Evolutionary conservation across 2,888 invertebrate genomes (phyloP).

Genomic region (Apodemia duryi): DNA sequence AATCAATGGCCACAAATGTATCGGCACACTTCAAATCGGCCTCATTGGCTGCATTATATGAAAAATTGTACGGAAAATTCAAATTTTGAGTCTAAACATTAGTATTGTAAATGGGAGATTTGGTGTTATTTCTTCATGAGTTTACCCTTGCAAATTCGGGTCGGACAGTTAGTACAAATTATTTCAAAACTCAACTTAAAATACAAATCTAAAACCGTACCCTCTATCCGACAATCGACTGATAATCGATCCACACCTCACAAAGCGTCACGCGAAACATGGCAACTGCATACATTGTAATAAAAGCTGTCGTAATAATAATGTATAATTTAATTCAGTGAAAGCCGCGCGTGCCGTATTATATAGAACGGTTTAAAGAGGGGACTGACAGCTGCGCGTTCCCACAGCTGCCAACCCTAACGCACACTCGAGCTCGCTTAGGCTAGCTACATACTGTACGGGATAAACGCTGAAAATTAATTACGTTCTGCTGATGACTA

Average conservation of each 20-base stretch:
- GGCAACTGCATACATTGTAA: conserved; percentile 59
- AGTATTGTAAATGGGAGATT: too few species aligned
- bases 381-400: conserved; percentile 67
- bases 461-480: neutral
- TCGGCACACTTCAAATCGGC: too few species aligned
- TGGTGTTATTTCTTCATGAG: too few species aligned
- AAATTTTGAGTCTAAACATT: too few species aligned
- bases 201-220: neutral
- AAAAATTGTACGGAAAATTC: too few species aligned
- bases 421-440: conserved; percentile 38
- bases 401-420: conserved; percentile 56
- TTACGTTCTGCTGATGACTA: too few species aligned
- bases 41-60: too few species aligned
- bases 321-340: conserved; percentile 71
- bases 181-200: neutral
- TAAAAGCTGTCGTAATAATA: conserved; percentile 60
- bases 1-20: too few species aligned
- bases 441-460: conserved; percentile 36
- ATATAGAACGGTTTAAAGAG: conserved; percentile 43
- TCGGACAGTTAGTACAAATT: too few species aligned
- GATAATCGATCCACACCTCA: conserved; percentile 17
- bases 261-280: conserved; percentile 33
- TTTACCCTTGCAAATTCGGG: too few species aligned
- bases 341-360: conserved; percentile 71
- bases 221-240: conserved; percentile 10